These are phyloP conservation scores for Apis laboriosa DNA, from an alignment of 1,140 invertebrate genomes.

Conservation along the genomic window DNA sequence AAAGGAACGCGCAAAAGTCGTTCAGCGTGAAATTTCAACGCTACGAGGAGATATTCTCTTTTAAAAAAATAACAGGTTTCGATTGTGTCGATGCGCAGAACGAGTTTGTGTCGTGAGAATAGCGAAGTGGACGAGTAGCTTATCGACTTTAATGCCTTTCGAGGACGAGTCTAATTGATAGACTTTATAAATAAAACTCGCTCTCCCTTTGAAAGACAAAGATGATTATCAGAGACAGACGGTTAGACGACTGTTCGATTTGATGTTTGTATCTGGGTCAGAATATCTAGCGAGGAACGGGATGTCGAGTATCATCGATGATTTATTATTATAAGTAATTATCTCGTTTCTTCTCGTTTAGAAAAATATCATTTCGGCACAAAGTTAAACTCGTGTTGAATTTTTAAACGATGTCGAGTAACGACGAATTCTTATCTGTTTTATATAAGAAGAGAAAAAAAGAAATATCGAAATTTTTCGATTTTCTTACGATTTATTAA, in stretches of 20 bases:
- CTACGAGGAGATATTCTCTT: neutral
- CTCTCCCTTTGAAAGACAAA: constrained; percentile 35
- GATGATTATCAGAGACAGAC: constrained; percentile 39
- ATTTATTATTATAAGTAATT: neutral
- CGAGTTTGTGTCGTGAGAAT: constrained; percentile 33
- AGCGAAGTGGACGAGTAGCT: constrained; percentile 29
- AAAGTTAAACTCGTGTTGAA: neutral
- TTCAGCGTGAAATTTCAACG: neutral
- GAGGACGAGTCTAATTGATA: constrained; percentile 71
- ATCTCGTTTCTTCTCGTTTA: neutral
- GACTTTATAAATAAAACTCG: constrained; percentile 70
- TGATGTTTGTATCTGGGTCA: constrained; percentile 50
- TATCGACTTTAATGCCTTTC: constrained; percentile 68
- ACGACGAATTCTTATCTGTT: neutral
- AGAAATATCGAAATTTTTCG: neutral
- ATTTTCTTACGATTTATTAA: neutral
- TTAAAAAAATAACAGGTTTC: neutral
- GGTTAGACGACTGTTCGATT: constrained; percentile 39
- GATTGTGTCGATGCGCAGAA: neutral
- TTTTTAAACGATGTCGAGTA: neutral
- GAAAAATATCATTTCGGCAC: neutral
- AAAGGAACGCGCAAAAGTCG: neutral
- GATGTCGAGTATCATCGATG: neutral
- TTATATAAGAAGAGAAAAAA: neutral
- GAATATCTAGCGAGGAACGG: neutral